Percentiles rank a stretch among this genome's conserved stretches.
Conservation (phyloP, 2,888 invertebrate species). For the Polietes domitor region DNA sequence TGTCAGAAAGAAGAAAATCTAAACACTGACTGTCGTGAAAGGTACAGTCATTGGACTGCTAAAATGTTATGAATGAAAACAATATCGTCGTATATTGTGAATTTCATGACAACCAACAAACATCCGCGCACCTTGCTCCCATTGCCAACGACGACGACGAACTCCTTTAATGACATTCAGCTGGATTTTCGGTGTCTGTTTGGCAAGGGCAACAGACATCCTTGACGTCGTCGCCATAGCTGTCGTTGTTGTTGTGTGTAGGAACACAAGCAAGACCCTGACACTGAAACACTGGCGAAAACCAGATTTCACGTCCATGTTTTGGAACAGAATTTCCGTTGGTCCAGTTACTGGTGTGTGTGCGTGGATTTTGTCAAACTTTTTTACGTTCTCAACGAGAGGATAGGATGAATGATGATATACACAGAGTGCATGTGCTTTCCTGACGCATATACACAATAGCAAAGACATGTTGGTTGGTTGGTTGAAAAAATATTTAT, state of each 20-base stretch:
- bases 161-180: conserved; percentile 4
- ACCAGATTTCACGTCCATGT: conserved; percentile 14
- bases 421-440: conserved; percentile 63
- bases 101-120: conserved; percentile 28
- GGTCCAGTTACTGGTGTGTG: neutral
- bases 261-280: neutral
- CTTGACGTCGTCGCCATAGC: conserved; percentile 42
- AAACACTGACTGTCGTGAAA: conserved; percentile 17
- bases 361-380: neutral
- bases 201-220: conserved; percentile 65
- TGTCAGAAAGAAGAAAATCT: conserved; percentile 30
- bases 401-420: neutral
- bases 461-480: neutral
- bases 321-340: conserved; percentile 19
- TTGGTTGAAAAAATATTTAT: conserved; percentile 9
- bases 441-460: conserved; percentile 44
- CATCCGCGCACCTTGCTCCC: neutral
- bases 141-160: neutral
- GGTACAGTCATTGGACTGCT: conserved; percentile 60
- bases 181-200: conserved; percentile 37
- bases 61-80: conserved; percentile 45
- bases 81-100: conserved; percentile 41
- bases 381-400: neutral
- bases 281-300: neutral
- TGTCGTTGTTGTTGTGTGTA: neutral